Base-by-base conservation (phyloP, 2,113 vertebrate genomes). In the Oenanthe oenanthe region DNA sequence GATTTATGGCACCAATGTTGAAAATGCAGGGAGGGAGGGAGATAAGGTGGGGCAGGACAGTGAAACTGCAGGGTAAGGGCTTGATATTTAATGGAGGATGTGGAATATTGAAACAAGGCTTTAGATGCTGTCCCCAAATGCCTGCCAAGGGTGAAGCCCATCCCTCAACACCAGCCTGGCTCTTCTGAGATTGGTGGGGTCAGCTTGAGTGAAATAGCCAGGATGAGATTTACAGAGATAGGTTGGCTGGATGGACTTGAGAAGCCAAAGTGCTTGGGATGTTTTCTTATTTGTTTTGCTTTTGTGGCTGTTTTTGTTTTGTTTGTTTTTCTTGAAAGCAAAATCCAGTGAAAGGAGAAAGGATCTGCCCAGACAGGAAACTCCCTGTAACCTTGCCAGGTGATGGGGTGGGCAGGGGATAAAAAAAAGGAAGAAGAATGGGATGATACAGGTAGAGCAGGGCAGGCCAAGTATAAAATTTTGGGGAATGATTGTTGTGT, bases 401-500 rank as follows among this genome's bases (percentile, higher is more conserved):
- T 21, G 54, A 12, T 1, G 4, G 58, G 31, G 13, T 20, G 34
- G 36, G 31, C 31, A 34, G 1, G 11, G 25, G 28, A 32, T 12
- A 3, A 48, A 42, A 48, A 40, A 54, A 43, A 21, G 9, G 17
- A 24, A 22, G 18, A 65, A 40, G 36, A 28, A 7, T 10, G 29
- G 58, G 34, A 18, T 42, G 60, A 6, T 22, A 10, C 4, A 40
- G 48, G 7, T 26, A 18, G n/a, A 61, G 31, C n/a, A 62, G 26
- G 6, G 28, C 13, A 65, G 38, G 12, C 13, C 13, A 42, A 38
- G 31, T 38, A 16, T n/a, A 9, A 3, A 15, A 32, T 16, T 32
- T 12, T 65, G 14, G 29, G 54, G 36, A 40, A 10, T 0, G 0
- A 26, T 16, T 80, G 17, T 22, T 20, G 3, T 1, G 2, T 68